Evolutionary conservation across 2,113 vertebrate genomes (phyloP).

Genomic region (Apaloderma vittatum): DNA sequence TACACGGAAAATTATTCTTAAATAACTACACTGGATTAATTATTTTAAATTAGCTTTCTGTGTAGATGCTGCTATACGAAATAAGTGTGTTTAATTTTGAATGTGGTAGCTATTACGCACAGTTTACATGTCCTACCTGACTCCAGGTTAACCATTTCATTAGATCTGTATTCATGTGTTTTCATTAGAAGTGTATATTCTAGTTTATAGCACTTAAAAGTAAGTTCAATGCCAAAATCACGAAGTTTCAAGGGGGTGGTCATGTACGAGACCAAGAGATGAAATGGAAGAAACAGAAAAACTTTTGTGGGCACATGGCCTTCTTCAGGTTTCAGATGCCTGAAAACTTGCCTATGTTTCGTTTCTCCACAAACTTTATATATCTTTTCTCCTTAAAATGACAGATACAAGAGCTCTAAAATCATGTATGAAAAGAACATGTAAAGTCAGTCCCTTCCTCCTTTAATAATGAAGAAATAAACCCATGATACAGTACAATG

Average conservation of each 20-base stretch:
- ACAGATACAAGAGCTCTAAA: neutral
- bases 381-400: neutral
- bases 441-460: neutral
- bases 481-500: neutral
- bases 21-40: neutral
- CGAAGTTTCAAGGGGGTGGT: neutral
- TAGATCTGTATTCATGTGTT: neutral
- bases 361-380: neutral
- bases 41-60: neutral
- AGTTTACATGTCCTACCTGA: neutral
- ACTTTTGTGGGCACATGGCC: rapidly evolving
- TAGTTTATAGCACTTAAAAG: neutral
- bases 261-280: neutral
- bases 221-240: neutral
- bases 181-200: neutral
- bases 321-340: neutral
- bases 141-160: neutral
- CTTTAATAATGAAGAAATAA: neutral
- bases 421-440: no score
- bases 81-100: neutral
- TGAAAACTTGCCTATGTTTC: neutral
- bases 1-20: neutral
- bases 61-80: neutral
- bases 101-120: neutral
- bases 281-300: neutral